Conservation (phyloP, 2,888 invertebrate species). For the Campoletis raptor region DNA sequence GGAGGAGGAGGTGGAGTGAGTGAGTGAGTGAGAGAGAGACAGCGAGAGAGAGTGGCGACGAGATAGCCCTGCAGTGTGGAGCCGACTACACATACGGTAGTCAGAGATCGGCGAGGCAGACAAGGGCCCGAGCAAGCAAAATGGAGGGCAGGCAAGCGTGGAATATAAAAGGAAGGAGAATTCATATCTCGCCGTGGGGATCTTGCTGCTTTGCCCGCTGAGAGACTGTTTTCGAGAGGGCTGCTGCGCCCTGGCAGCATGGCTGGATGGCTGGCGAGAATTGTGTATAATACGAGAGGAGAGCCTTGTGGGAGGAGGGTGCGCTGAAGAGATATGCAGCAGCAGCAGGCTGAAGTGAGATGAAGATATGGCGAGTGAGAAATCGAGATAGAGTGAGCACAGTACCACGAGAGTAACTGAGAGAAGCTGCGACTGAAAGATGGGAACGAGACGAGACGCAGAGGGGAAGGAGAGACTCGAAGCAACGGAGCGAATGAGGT, state of each 20-base stretch:
- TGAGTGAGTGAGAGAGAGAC: slow-evolving; percentile 38
- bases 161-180: slow-evolving; percentile 84
- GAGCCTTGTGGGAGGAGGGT: slow-evolving; percentile 40
- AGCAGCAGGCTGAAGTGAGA: slow-evolving; percentile 43
- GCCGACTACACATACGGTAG: slow-evolving; percentile 83
- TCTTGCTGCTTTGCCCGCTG: slow-evolving; percentile 83
- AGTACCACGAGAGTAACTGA: slow-evolving; percentile 19
- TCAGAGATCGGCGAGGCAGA: slow-evolving; percentile 84
- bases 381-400: slow-evolving; percentile 53
- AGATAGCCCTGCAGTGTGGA: slow-evolving; percentile 72
- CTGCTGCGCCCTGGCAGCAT: slow-evolving; percentile 47
- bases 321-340: slow-evolving; percentile 11
- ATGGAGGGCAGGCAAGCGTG: slow-evolving; percentile 84
- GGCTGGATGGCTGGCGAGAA: slow-evolving; percentile 61
- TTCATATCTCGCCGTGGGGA: slow-evolving; percentile 84
- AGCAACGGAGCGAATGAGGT: slow-evolving; percentile 52
- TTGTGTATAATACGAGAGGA: slow-evolving; percentile 60
- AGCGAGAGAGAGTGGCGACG: slow-evolving; percentile 65
- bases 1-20: background rate
- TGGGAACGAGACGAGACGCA: slow-evolving; percentile 33
- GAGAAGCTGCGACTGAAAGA: slow-evolving; percentile 31
- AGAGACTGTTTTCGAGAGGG: slow-evolving; percentile 82
- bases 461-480: slow-evolving; percentile 20
- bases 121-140: slow-evolving; percentile 83
- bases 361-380: slow-evolving; percentile 58